A percentile compares a stretch with the other conserved stretches of the same genome.
phyloP scores from a whole-genome alignment of 1,140 invertebrate species.

The Lepidurus arcticus region DNA sequence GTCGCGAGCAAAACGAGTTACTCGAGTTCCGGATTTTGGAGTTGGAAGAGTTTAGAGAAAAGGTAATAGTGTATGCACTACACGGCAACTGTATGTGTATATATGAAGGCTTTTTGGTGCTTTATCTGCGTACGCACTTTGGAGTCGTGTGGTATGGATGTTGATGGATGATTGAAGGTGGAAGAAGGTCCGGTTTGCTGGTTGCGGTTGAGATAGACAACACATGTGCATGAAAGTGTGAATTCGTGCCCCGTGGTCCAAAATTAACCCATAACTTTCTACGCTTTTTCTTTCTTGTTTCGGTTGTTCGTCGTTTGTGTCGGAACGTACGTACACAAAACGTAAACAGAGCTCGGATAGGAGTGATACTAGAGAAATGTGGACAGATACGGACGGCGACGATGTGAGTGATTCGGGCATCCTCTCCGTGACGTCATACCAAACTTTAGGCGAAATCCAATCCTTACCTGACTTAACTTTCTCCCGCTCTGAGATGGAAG shows the following conservation, averaged over 20 bases:
- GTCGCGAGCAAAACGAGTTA: constrained; percentile 54
- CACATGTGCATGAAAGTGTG: constrained; percentile 16
- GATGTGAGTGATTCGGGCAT: constrained; percentile 43
- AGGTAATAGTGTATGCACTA: constrained; percentile 30
- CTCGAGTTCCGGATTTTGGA: constrained; percentile 56
- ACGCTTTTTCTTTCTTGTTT: neutral
- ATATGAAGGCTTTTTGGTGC: neutral
- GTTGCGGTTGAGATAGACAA: neutral
- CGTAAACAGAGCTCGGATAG: neutral
- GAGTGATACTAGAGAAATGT: constrained; percentile 33
- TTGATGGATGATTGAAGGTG: neutral
- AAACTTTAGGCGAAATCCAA: constrained; percentile 38
- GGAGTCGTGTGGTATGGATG: neutral
- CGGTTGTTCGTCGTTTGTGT: neutral
- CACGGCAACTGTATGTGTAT: too few species aligned
- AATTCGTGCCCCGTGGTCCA: neutral
- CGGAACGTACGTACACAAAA: neutral
- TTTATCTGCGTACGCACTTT: neutral
- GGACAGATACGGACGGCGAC: constrained; percentile 37
- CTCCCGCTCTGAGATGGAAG: neutral
- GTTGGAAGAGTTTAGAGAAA: constrained; percentile 47
- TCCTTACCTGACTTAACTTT: neutral
- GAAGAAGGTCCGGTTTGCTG: neutral
- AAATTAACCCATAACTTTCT: neutral
- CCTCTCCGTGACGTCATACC: constrained; percentile 42